Base-by-base conservation (phyloP, 2,113 vertebrate genomes). In the Parotia lawesii region DNA sequence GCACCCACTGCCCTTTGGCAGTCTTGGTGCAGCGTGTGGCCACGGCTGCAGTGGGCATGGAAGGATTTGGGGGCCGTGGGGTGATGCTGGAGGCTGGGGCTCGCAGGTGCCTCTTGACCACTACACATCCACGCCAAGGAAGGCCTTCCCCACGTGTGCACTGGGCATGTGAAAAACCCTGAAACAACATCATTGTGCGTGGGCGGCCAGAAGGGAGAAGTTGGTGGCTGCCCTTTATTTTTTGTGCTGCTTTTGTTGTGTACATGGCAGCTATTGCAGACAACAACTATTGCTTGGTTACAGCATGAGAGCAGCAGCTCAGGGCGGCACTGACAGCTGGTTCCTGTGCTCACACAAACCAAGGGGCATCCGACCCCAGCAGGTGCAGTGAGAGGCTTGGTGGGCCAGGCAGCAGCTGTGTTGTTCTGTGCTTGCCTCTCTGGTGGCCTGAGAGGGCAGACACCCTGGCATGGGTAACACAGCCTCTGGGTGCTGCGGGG, bases 131-230 rank as follows among this genome's bases (percentile, higher is more conserved):
- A 0, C 47, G 66, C 33, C 58, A 51, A 69, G 12, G 17, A 31
- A 35, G 19, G 6, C 35, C 61, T 71, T 85, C 11, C 21, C 57
- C n/a, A 35, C 21, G 11, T 2, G 5, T 35, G 31, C 22, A 19
- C 53, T 1, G 8, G 22, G 8, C 5, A 0, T 33, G 19, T 50
- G 47, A 38, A 47, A 90, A 87, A 4, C 40, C 33, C 67, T 47
- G 37, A 53, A 79, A 44, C 20, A 37, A 37, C 5, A 2, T 5
- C 7, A 8, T 4, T 76, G 37, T 37, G 22, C 0, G 0, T 22
- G 38, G 11, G 11, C 18, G 23, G 11, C 19, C 31, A 62, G 53
- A 61, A 72, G 27, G 54, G 47, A 79, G 33, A 14, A 7, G 2
- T 1, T 83, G 45, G 19, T 76, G 42, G 2, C 24, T 10, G 9